These are phyloP conservation scores for Atherix ibis DNA, from an alignment of 2,888 invertebrate genomes.

Conservation along the genomic window DNA sequence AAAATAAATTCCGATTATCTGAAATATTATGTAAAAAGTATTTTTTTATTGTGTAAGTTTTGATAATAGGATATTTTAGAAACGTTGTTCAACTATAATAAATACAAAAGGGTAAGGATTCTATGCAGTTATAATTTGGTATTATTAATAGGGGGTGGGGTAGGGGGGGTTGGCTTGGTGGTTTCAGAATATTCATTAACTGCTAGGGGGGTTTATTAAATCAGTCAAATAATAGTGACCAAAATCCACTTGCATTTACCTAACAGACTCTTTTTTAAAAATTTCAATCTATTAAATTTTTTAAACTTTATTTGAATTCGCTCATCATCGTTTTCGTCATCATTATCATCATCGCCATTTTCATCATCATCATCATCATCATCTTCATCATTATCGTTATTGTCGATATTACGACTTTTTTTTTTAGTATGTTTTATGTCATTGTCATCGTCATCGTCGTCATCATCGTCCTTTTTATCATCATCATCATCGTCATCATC, in stretches of 20 bases:
- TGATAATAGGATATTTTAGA: too few species aligned
- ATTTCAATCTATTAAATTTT: conserved; percentile 2
- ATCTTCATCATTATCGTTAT: conserved; percentile 26
- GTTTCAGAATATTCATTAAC: too few species aligned
- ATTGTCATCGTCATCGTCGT: conserved; percentile 29
- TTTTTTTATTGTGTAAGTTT: too few species aligned
- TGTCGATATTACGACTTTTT: conserved; percentile 22
- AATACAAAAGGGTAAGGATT: too few species aligned
- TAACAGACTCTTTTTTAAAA: conserved; percentile 1
- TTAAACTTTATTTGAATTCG: conserved; percentile 13
- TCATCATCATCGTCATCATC: conserved; percentile 30
- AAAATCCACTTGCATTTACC: conserved; percentile 4
- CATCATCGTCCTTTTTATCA: conserved; percentile 24
- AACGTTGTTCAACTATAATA: too few species aligned
- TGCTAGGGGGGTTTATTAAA: conserved; percentile 3
- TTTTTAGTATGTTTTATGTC: too few species aligned
- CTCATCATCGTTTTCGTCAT: conserved; percentile 18
- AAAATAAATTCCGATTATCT: too few species aligned
- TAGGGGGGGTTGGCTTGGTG: too few species aligned
- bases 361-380: conserved; percentile 31
- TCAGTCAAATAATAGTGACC: too few species aligned
- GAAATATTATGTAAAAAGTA: too few species aligned
- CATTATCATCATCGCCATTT: conserved; percentile 29
- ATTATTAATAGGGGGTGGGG: too few species aligned
- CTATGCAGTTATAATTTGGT: too few species aligned